Evolutionary conservation across 2,113 vertebrate species (phyloP).

Genomic region (Colinus virginianus): DNA sequence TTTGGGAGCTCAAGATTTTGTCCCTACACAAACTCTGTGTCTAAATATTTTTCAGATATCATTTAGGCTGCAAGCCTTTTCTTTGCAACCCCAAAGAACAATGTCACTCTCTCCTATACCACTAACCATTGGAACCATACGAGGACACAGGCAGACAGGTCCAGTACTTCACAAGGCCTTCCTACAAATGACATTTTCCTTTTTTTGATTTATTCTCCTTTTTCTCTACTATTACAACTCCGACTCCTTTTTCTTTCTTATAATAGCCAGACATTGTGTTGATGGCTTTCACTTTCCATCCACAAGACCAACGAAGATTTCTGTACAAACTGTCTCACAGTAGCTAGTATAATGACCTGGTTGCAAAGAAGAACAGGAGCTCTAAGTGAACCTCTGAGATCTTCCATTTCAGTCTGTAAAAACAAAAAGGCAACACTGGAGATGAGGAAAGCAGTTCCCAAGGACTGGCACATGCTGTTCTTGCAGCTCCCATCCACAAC

Average conservation of each 20-base stretch:
- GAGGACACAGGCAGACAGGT: neutral
- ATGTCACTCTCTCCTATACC: neutral
- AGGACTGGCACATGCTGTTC: fast-evolving
- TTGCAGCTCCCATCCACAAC: neutral
- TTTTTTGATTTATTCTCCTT: neutral
- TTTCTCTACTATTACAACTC: neutral
- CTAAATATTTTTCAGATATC: neutral
- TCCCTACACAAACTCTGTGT: neutral
- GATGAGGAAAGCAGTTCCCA: neutral
- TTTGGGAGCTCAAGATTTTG: conserved; percentile 42
- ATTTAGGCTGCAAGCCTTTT: neutral
- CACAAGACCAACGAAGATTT: neutral
- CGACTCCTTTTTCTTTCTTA: neutral
- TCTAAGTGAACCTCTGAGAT: neutral
- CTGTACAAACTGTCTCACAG: neutral
- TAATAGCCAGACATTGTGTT: neutral
- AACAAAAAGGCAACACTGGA: neutral
- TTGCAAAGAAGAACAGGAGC: neutral
- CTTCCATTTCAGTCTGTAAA: neutral
- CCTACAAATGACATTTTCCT: neutral
- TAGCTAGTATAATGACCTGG: no score
- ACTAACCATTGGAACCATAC: fast-evolving
- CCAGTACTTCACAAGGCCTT: neutral
- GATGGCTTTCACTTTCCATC: neutral
- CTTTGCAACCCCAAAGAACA: neutral